Evolutionary conservation across 2,113 vertebrate species (phyloP).

Genomic region (Notarius lentiginosus): DNA sequence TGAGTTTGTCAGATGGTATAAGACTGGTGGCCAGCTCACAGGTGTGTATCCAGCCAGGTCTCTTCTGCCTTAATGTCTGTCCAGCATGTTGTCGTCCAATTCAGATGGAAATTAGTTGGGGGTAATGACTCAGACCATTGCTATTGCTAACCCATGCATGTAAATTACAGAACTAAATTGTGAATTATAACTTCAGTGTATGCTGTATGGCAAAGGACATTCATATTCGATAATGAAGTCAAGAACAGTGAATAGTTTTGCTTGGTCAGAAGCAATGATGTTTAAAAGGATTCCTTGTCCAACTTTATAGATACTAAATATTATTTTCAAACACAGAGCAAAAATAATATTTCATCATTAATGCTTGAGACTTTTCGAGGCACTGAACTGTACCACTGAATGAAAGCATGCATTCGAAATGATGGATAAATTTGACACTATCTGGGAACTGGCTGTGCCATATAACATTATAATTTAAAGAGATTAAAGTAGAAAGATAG

Average conservation of each 20-base stretch:
- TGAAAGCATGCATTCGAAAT: constrained; percentile 4
- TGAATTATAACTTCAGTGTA: constrained; percentile 45
- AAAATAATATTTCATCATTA: neutral
- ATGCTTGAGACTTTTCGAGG: neutral
- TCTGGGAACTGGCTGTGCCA: neutral
- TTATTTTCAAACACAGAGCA: constrained; percentile 4
- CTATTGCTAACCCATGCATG: constrained; percentile 61
- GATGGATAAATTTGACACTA: constrained; percentile 6
- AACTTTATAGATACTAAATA: neutral
- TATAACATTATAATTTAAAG: constrained; percentile 14
- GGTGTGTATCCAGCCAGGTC: constrained; percentile 61
- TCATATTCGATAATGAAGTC: constrained; percentile 26
- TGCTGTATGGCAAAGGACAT: constrained; percentile 32
- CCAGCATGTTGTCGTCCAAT: constrained; percentile 64
- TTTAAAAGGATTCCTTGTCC: neutral
- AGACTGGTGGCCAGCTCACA: constrained; percentile 61
- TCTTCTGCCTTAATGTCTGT: constrained; percentile 60
- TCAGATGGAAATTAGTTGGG: constrained; percentile 57
- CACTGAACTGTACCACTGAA: neutral
- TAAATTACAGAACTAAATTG: constrained; percentile 50
- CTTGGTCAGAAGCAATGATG: neutral
- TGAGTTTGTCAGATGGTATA: constrained; percentile 60
- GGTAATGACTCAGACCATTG: constrained; percentile 59
- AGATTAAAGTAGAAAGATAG: constrained; percentile 28
- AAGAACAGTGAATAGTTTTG: constrained; percentile 41